A percentile compares a stretch with the other conserved stretches of the same genome.
Conservation (phyloP, 2,797 vertebrate genomes). For the Ctenopoma kingsleyae region DNA sequence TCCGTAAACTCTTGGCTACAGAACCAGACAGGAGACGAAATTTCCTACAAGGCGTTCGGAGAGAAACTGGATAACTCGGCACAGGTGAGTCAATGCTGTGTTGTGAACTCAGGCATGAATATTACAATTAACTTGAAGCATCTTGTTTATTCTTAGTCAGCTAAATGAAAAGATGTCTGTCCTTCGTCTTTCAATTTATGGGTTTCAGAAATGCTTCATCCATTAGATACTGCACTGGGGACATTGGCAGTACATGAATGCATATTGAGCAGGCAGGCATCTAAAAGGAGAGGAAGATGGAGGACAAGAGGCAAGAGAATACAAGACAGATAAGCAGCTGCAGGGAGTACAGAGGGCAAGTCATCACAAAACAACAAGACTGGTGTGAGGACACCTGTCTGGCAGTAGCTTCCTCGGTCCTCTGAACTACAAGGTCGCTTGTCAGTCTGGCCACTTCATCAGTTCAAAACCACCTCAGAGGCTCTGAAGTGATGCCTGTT, state of each 20-base stretch:
- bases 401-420: slow-evolving; percentile 8
- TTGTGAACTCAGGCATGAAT: neutral
- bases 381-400: slow-evolving; percentile 37
- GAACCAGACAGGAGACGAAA: slow-evolving; percentile 68
- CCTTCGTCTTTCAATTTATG: slow-evolving; percentile 8
- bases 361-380: slow-evolving; percentile 35
- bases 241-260: slow-evolving; percentile 14
- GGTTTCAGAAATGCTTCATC: slow-evolving; percentile 17
- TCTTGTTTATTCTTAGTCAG: too few relatives aligned
- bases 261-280: slow-evolving; percentile 21
- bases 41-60: slow-evolving; percentile 82
- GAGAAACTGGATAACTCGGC: slow-evolving; percentile 83
- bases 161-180: neutral
- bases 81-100: slow-evolving; percentile 79
- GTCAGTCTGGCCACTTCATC: slow-evolving; percentile 44
- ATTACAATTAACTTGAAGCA: neutral
- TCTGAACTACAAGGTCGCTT: slow-evolving; percentile 43
- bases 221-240: neutral
- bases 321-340: slow-evolving; percentile 29
- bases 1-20: slow-evolving; percentile 79
- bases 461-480: slow-evolving; percentile 31
- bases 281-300: slow-evolving; percentile 2
- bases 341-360: slow-evolving; percentile 33
- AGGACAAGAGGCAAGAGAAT: neutral
- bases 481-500: slow-evolving; percentile 4